Conservation (phyloP, 2,797 vertebrate species). For the Nannoperca australis region DNA sequence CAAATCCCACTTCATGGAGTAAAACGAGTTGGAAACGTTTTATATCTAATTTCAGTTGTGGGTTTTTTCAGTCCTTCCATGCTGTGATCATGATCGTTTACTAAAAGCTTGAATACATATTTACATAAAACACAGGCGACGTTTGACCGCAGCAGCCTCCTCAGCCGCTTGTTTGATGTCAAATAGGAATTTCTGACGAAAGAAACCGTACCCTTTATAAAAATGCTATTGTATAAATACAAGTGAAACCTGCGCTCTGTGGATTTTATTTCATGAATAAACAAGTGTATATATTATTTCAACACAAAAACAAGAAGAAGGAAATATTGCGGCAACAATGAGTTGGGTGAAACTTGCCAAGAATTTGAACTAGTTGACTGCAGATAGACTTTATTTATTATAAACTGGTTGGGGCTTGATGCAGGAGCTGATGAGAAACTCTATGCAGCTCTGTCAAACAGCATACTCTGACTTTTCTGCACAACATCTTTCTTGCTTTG, state of each 20-base stretch:
- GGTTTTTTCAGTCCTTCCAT: background rate
- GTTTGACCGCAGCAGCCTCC: conserved; percentile 71
- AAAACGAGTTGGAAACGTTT: background rate
- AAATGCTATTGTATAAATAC: conserved; percentile 82
- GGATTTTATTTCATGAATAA: conserved; percentile 61
- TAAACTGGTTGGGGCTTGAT: background rate
- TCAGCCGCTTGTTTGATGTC: conserved; percentile 81
- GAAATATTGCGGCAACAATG: conserved; percentile 26
- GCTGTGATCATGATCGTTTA: conserved; percentile 49
- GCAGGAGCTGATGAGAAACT: background rate
- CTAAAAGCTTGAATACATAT: conserved; percentile 76
- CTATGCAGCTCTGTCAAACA: background rate
- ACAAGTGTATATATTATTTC: conserved; percentile 68
- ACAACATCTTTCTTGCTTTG: background rate
- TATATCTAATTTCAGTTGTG: background rate
- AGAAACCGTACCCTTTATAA: conserved; percentile 76
- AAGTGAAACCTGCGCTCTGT: conserved; percentile 55
- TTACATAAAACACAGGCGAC: conserved; percentile 74
- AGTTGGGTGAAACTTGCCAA: background rate
- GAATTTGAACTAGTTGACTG: conserved; percentile 7
- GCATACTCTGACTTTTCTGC: background rate
- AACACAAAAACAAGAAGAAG: conserved; percentile 58
- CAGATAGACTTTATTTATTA: background rate
- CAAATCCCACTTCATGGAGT: too few relatives aligned
- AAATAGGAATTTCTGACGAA: conserved; percentile 82